Conservation (phyloP, 2,888 invertebrate species). For the Patella depressa region DNA sequence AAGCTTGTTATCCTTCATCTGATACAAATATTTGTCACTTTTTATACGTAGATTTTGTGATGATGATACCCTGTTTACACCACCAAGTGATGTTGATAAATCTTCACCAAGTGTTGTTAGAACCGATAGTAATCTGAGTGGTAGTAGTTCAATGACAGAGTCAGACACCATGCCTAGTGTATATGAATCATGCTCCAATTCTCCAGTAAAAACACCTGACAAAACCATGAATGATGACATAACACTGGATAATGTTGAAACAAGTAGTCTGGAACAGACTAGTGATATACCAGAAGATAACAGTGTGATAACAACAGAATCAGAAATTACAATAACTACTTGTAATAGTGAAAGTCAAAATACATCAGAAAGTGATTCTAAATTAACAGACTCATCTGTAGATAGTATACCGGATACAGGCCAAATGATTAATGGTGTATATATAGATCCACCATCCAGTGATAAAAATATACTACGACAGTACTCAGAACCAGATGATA, state of each 20-base stretch:
- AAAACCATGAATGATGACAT: background rate
- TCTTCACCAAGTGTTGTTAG: background rate
- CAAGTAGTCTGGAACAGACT: background rate
- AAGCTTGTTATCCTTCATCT: no score
- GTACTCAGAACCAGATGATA: slow-evolving; percentile 4
- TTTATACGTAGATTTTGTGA: background rate
- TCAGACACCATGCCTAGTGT: background rate
- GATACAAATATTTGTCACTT: no score
- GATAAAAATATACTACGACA: background rate
- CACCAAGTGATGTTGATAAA: no score
- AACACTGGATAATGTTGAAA: background rate
- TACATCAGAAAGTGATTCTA: no score
- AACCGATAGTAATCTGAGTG: slow-evolving; percentile 1
- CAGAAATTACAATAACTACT: no score
- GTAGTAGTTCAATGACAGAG: background rate
- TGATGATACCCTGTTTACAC: background rate
- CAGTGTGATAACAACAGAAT: no score
- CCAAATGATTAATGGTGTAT: no score
- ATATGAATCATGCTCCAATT: slow-evolving; percentile 1
- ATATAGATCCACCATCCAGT: no score
- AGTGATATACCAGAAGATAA: no score
- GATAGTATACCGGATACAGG: no score
- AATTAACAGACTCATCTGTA: no score
- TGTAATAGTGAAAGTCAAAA: no score
- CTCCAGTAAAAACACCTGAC: background rate